phyloP scores from a whole-genome alignment of 2,888 invertebrate genomes.

The Cantharis nigra region DNA sequence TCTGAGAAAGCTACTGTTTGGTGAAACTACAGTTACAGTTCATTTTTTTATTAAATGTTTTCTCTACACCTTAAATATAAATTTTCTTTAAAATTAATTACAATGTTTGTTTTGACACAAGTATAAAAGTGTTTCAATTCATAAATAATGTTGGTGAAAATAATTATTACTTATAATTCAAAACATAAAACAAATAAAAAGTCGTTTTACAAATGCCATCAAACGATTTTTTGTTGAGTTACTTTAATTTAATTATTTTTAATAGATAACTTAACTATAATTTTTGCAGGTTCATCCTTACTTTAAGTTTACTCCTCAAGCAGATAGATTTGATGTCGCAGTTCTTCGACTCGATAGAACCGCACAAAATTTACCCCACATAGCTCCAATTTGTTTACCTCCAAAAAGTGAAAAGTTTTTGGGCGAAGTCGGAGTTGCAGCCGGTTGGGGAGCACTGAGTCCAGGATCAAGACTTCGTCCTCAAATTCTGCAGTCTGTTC shows the following conservation, averaged over 20 bases:
- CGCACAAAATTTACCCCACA: conserved; percentile 90
- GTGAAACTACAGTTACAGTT: not conserved
- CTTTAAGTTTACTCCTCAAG: conserved; percentile 91
- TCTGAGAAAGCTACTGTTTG: not conserved
- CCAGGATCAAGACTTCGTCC: conserved; percentile 85
- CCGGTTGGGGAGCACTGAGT: conserved; percentile 89
- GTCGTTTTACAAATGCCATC: too few species aligned
- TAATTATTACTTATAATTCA: not conserved
- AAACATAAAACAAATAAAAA: not conserved
- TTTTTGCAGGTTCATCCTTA: conserved; percentile 80
- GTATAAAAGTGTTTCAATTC: not conserved
- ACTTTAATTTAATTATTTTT: not conserved
- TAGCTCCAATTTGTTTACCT: conserved; percentile 89
- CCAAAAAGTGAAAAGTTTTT: conserved; percentile 88
- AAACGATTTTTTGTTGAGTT: not conserved
- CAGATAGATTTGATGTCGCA: conserved; percentile 89
- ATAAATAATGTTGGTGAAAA: too few species aligned
- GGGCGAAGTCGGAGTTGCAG: conserved; percentile 90
- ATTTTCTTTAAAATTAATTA: not conserved
- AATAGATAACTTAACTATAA: conserved; percentile 1
- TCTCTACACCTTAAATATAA: not conserved
- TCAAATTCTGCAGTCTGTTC: conserved; percentile 87
- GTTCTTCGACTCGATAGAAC: conserved; percentile 84
- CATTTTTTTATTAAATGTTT: not conserved
- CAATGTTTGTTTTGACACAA: not conserved